A percentile compares a stretch with the other conserved stretches of the same genome.
Evolutionary conservation across 2,113 vertebrate genomes (phyloP).

Genomic region (Xiphophorus hellerii): DNA sequence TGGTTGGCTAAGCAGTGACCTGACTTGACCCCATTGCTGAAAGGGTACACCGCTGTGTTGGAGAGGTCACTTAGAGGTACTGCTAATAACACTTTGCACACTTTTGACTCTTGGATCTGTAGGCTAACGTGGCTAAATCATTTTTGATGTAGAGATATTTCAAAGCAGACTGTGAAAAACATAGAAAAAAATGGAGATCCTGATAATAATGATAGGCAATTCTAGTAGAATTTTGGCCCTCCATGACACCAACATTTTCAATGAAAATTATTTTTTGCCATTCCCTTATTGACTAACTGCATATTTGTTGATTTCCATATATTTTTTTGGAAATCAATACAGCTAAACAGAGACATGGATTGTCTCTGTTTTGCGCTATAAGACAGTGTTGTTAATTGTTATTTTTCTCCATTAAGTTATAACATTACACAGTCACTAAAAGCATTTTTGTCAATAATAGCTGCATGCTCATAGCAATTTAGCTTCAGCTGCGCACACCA

Average conservation of each 20-base stretch:
- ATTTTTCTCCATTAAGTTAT: neutral
- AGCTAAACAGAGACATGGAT: neutral
- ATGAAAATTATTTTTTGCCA: too few relatives aligned
- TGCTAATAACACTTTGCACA: constrained; percentile 64
- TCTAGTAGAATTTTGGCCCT: too few relatives aligned
- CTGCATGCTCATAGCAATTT: neutral
- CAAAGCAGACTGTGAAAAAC: neutral
- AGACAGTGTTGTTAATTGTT: neutral
- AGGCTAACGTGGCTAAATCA: constrained; percentile 56
- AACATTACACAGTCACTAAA: neutral
- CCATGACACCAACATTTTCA: too few relatives aligned
- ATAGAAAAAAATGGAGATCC: neutral
- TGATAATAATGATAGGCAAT: neutral
- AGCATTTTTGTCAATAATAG: neutral
- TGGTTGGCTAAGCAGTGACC: constrained; percentile 64
- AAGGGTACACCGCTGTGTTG: constrained; percentile 54
- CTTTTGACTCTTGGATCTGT: constrained; percentile 47
- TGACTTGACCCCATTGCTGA: constrained; percentile 46
- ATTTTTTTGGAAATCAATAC: neutral
- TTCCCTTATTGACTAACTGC: neutral
- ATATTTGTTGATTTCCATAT: neutral
- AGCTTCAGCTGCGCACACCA: neutral
- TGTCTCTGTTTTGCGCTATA: too few relatives aligned
- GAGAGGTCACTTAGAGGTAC: constrained; percentile 59
- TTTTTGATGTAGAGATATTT: constrained; percentile 25